Evolutionary conservation across 2,888 invertebrate species (phyloP).

Genomic region (Ennomos quercinarius): DNA sequence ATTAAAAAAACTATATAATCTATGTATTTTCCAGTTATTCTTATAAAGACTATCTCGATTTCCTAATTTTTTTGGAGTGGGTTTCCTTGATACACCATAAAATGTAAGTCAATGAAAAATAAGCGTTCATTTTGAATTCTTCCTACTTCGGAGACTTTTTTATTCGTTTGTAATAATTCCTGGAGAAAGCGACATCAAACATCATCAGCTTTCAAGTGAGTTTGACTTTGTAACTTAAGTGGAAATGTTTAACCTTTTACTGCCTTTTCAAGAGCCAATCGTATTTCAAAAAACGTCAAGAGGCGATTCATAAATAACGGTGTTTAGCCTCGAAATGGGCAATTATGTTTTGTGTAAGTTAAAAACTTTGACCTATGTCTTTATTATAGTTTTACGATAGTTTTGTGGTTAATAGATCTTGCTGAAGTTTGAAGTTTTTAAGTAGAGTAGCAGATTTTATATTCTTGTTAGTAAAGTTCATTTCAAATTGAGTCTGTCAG

Average conservation of each 20-base stretch:
- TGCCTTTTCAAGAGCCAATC: constrained; percentile 3
- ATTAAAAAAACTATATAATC: too few species aligned
- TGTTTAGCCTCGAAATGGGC: not conserved
- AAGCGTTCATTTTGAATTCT: too few species aligned
- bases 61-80: too few species aligned
- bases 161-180: too few species aligned
- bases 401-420: not conserved
- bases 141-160: too few species aligned
- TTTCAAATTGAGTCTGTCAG: too few species aligned
- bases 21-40: too few species aligned
- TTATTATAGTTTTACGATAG: not conserved
- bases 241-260: constrained; percentile 3
- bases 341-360: constrained; percentile 11
- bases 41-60: too few species aligned
- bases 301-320: not conserved
- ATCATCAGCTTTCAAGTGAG: constrained; percentile 5
- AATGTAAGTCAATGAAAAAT: too few species aligned
- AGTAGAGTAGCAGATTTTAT: not conserved
- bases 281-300: constrained; percentile 3
- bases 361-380: constrained; percentile 6
- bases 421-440: constrained; percentile 1
- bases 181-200: constrained; percentile 1
- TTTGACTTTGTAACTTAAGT: constrained; percentile 9
- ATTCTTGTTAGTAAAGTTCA: too few species aligned
- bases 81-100: too few species aligned